Evolutionary conservation across 2,888 invertebrate genomes (phyloP).

Genomic region (Polydrusus tereticollis): DNA sequence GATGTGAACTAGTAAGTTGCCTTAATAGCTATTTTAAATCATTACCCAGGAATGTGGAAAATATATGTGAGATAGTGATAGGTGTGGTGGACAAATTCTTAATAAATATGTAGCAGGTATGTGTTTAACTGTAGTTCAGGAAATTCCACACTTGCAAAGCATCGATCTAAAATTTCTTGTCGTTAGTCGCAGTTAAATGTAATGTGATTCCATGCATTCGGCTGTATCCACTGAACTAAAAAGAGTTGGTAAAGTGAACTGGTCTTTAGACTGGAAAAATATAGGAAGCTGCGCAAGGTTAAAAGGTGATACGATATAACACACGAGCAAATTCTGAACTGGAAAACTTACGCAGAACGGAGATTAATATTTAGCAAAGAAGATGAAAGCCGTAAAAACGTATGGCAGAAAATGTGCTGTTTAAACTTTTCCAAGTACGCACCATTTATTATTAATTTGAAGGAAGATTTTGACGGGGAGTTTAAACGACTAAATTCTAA

Average conservation of each 20-base stretch:
- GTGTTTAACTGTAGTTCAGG: too few species aligned
- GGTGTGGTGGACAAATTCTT: too few species aligned
- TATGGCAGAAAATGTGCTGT: slow-evolving; percentile 31
- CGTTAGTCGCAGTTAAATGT: slow-evolving; percentile 45
- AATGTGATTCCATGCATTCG: slow-evolving; percentile 12
- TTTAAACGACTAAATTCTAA: slow-evolving; percentile 24
- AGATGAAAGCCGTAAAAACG: slow-evolving; percentile 1
- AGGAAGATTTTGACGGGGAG: slow-evolving; percentile 25
- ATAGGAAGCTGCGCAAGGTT: slow-evolving; percentile 35
- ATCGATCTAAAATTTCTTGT: slow-evolving; percentile 53
- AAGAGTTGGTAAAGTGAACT: slow-evolving; percentile 42
- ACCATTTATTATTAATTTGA: slow-evolving; percentile 29
- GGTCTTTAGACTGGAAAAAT: slow-evolving; percentile 41
- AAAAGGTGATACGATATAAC: slow-evolving; percentile 25
- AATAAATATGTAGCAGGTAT: too few species aligned
- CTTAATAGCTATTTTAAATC: slow-evolving; percentile 51
- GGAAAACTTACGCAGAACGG: slow-evolving; percentile 15
- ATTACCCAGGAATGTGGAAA: slow-evolving; percentile 43
- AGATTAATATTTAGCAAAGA: slow-evolving; percentile 20
- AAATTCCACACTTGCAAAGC: slow-evolving; percentile 46
- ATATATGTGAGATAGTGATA: slow-evolving; percentile 52
- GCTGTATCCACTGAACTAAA: slow-evolving; percentile 52
- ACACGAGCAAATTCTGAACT: slow-evolving; percentile 24
- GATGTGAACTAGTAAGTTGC: slow-evolving; percentile 50
- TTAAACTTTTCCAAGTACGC: slow-evolving; percentile 18